Evolutionary conservation across 2,888 invertebrate species (phyloP), one percentile per base, ranked within the genome.

Genomic region (Tolmerus cingulatus): DNA sequence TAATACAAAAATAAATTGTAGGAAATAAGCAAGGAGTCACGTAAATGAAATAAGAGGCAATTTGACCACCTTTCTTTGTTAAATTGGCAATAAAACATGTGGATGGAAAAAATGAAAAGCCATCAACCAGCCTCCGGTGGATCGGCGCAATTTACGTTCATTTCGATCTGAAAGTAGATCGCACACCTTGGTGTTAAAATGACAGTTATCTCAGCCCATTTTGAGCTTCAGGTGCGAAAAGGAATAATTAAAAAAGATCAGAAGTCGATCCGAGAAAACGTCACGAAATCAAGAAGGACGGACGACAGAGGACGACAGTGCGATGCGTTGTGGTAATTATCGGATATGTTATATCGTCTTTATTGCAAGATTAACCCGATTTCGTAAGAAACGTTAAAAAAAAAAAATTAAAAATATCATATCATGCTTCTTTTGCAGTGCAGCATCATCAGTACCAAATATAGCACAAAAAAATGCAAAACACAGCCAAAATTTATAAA

Each of bases 311-410:
- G 46, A 79, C 79, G 79, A 79, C 79, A 79, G 51, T 30, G 30
- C 30, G 51, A 51, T 55, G 30, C 51, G 37, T 37, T 37, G 57
- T 19, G 27, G 82, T 82, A 82, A 82, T 82, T 82, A 82, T 82
- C 57, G 82, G 57, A 82, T 51, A 30, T 82, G 55, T 85, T 46
- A 46, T 79, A 74, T 85, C 74, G 74, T 43, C 40, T 85, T 85
- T 85, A 74, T 85, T 74, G 43, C 85, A 23, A 74, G 85, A 85
- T 85, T 85, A 85, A 74, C 85, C 85, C 74, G 85, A 85, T 85
- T 85, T 85, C 82, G 23, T 82, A 82, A 82, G 82, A 66, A 82
- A 82, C 40, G n/a, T 40, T n/a, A n/a, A 76, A 40, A 34, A 55
- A 51, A 46, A 55, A n/a, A 76, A 30, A 30, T 1, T 1, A n/a